Conservation (phyloP, 2,113 vertebrate species). For the Sturnira hondurensis region DNA sequence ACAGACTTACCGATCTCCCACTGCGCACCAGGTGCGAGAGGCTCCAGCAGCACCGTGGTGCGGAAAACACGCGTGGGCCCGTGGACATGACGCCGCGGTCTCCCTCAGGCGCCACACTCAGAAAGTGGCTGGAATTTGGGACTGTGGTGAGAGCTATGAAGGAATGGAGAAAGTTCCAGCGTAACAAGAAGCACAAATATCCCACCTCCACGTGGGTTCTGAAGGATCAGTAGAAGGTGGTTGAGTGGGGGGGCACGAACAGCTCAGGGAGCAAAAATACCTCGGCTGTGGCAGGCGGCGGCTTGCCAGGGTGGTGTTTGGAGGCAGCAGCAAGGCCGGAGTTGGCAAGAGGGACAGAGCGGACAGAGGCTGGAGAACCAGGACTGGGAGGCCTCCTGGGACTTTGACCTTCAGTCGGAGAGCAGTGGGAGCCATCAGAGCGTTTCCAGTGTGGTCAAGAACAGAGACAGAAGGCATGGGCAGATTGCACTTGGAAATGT, state of each 20-base stretch:
- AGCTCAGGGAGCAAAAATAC: no score
- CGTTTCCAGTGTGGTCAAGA: no score
- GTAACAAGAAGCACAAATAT: not conserved
- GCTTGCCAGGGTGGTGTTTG: no score
- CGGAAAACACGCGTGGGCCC: not conserved
- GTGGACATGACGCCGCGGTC: not conserved
- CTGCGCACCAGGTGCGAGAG: not conserved
- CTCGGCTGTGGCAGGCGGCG: no score
- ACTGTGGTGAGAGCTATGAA: not conserved
- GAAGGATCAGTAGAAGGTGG: not conserved
- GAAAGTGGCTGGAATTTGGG: no score
- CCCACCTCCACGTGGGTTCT: not conserved
- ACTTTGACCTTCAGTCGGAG: not conserved
- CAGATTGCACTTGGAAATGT: not conserved
- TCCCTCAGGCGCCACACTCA: fast-evolving
- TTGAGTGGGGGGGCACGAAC: no score
- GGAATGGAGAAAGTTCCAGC: not conserved
- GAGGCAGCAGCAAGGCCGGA: not conserved
- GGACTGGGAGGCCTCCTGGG: fast-evolving
- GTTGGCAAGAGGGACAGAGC: fast-evolving
- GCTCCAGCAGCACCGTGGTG: not conserved
- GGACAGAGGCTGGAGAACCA: not conserved
- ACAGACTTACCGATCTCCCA: not conserved
- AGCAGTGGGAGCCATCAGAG: not conserved
- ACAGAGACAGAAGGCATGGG: not conserved